Evolutionary conservation across 1,140 invertebrate species (phyloP).

Genomic region (Neelides sp.): DNA sequence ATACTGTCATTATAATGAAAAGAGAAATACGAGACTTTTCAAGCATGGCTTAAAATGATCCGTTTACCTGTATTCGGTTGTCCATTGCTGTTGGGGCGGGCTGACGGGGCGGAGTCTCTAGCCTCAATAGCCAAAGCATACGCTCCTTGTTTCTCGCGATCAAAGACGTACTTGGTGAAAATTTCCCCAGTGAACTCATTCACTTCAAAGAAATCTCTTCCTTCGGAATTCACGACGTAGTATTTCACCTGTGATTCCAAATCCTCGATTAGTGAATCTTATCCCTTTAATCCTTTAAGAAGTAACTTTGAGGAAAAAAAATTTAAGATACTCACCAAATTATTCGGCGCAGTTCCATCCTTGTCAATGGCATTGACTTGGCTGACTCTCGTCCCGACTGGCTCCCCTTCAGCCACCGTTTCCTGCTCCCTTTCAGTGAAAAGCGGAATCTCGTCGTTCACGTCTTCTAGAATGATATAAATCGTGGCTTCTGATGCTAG

Average conservation of each 20-base stretch:
- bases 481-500: constrained; percentile 86
- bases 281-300: background rate
- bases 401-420: constrained; percentile 81
- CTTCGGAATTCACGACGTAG: constrained; percentile 81
- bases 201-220: constrained; percentile 88
- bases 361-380: constrained; percentile 93
- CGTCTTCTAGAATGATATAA: constrained; percentile 84
- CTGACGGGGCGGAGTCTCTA: constrained; percentile 79
- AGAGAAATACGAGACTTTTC: background rate
- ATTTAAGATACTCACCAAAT: constrained; percentile 52
- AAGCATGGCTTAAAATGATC: background rate
- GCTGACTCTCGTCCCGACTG: constrained; percentile 83
- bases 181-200: constrained; percentile 85
- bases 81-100: constrained; percentile 73
- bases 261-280: background rate
- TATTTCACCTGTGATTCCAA: constrained; percentile 64
- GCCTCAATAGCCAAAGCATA: constrained; percentile 89
- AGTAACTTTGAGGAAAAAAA: constrained; percentile 5
- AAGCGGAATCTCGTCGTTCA: constrained; percentile 87
- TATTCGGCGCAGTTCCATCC: constrained; percentile 87
- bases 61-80: constrained; percentile 80
- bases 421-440: constrained; percentile 89
- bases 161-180: constrained; percentile 83
- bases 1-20: no score
- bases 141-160: constrained; percentile 85